Conservation (phyloP, 2,797 vertebrate genomes). For the Clarias laeviceps region DNA sequence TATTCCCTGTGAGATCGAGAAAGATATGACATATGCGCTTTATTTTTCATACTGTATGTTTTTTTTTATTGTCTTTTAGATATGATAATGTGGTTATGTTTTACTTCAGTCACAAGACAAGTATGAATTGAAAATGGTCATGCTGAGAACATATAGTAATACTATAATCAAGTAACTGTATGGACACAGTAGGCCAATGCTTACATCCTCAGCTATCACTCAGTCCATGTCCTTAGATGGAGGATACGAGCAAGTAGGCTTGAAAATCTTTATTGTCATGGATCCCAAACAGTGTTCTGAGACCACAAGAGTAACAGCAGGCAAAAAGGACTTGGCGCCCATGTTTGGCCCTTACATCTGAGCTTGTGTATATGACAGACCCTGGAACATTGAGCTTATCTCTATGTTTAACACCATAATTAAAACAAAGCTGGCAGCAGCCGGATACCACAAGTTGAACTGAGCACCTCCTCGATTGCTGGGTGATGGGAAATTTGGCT, state of each 20-base stretch:
- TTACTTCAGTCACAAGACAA: neutral
- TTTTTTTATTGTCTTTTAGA: neutral
- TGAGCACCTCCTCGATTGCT: neutral
- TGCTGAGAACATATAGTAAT: neutral
- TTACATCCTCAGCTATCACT: conserved; percentile 21
- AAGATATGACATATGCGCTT: neutral
- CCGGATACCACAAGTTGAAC: conserved; percentile 25
- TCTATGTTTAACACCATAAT: conserved; percentile 51
- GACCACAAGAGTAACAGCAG: conserved; percentile 3
- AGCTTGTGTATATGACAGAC: conserved; percentile 40
- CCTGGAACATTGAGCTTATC: conserved; percentile 40
- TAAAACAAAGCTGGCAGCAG: conserved; percentile 52
- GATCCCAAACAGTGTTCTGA: conserved; percentile 26
- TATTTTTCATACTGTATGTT: neutral
- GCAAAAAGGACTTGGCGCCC: conserved; percentile 29
- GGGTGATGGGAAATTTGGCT: neutral
- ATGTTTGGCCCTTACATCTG: conserved; percentile 49
- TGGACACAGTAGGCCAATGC: conserved; percentile 14
- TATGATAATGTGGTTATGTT: neutral
- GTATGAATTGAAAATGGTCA: neutral
- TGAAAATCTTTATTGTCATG: conserved; percentile 39
- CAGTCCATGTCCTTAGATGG: conserved; percentile 31
- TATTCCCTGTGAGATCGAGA: neutral
- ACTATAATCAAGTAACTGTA: conserved; percentile 20
- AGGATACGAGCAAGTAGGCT: conserved; percentile 26